Conservation (phyloP, 1,140 invertebrate genomes). For the Lepidurus couesii region DNA sequence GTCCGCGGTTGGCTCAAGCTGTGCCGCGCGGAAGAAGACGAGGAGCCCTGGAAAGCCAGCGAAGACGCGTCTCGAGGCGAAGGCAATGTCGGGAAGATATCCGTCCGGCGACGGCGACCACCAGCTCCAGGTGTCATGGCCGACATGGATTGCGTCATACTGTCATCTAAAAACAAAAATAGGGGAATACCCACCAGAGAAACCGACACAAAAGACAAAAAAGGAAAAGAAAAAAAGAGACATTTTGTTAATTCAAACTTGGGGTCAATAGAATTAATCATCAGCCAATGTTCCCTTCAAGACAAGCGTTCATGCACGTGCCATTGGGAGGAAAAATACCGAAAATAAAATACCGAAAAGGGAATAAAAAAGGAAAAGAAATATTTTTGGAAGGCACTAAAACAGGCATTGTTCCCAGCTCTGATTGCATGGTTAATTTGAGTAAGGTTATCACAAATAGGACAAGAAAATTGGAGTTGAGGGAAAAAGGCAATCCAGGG, state of each 20-base stretch:
- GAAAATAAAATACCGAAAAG: background rate
- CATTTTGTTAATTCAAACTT: conserved; percentile 31
- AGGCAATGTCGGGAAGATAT: conserved; percentile 81
- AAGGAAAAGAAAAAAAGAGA: conserved; percentile 34
- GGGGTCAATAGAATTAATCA: conserved; percentile 36
- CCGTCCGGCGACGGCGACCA: conserved; percentile 66
- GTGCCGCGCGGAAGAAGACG: conserved; percentile 22
- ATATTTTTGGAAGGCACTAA: background rate
- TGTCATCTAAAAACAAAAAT: conserved; percentile 34
- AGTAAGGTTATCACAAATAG: background rate
- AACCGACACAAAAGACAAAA: conserved; percentile 35
- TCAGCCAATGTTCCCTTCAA: conserved; percentile 33
- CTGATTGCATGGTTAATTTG: background rate
- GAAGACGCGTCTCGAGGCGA: conserved; percentile 48
- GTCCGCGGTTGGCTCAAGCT: conserved; percentile 45
- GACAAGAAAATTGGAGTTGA: background rate
- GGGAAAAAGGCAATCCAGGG: background rate
- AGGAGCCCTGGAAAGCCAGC: conserved; percentile 41
- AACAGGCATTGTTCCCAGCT: background rate
- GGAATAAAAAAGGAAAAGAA: background rate
- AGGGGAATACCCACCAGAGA: conserved; percentile 36
- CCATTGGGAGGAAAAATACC: background rate
- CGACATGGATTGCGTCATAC: conserved; percentile 38
- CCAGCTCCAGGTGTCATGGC: conserved; percentile 35
- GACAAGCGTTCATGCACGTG: conserved; percentile 25